Conservation (phyloP, 2,797 vertebrate genomes). For the Chaunax sp. region DNA sequence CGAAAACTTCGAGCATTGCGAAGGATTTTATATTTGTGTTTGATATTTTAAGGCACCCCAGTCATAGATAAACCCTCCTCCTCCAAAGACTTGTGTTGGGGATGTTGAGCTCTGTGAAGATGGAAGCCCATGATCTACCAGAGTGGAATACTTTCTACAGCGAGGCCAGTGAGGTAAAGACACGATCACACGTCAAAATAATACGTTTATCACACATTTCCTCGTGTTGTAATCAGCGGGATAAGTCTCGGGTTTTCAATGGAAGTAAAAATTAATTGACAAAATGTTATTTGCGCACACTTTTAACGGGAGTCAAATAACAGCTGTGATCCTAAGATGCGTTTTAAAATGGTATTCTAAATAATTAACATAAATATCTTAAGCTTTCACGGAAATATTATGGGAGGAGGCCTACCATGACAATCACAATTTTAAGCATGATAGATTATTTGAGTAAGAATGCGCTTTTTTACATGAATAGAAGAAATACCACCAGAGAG, state of each 20-base stretch:
- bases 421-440: background rate
- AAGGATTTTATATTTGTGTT: slow-evolving; percentile 48
- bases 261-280: background rate
- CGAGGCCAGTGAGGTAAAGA: slow-evolving; percentile 87
- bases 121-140: slow-evolving; percentile 88
- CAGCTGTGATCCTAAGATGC: background rate
- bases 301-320: background rate
- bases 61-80: slow-evolving; percentile 36
- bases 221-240: background rate
- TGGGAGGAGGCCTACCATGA: background rate
- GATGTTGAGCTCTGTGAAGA: slow-evolving; percentile 91
- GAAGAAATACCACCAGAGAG: background rate
- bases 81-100: slow-evolving; percentile 71
- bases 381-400: background rate
- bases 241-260: fast-evolving
- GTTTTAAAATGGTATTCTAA: background rate
- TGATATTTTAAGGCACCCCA: slow-evolving; percentile 5
- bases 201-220: background rate
- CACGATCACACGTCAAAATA: background rate
- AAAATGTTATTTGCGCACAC: background rate
- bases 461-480: background rate
- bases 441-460: background rate
- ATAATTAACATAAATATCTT: background rate
- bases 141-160: slow-evolving; percentile 90
- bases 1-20: background rate